Evolutionary conservation across 2,113 vertebrate species (phyloP).

Genomic region (Spilogale gracilis): DNA sequence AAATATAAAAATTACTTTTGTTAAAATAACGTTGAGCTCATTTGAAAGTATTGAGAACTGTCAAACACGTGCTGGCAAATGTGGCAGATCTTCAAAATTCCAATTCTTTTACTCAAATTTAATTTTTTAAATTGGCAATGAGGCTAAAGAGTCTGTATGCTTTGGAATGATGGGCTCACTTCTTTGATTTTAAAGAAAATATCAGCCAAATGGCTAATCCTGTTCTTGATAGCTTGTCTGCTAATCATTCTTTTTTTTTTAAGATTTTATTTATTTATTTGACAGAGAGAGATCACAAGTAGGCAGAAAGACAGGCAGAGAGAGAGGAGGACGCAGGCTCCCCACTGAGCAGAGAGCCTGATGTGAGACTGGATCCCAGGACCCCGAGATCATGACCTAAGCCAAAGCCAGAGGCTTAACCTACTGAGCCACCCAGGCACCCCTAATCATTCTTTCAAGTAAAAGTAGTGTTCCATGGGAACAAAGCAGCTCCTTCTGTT

Average conservation of each 20-base stretch:
- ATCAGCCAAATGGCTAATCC: background rate
- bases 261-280: too few species aligned
- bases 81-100: background rate
- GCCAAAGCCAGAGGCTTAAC: too few species aligned
- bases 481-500: background rate
- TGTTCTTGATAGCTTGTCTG: background rate
- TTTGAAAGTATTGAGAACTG: background rate
- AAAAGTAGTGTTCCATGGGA: background rate
- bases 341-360: too few species aligned
- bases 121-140: background rate
- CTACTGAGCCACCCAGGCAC: too few species aligned
- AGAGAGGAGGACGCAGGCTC: too few species aligned
- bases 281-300: too few species aligned
- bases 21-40: background rate
- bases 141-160: background rate
- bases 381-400: too few species aligned
- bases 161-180: background rate
- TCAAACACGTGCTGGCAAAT: background rate
- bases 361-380: too few species aligned
- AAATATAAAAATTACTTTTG: background rate
- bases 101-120: background rate
- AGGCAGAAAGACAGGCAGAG: too few species aligned
- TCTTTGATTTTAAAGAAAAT: constrained; percentile 31
- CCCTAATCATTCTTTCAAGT: background rate
- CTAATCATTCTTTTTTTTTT: background rate